Evolutionary conservation across 1,140 invertebrate genomes (phyloP).

Genomic region (Thrips palmi): DNA sequence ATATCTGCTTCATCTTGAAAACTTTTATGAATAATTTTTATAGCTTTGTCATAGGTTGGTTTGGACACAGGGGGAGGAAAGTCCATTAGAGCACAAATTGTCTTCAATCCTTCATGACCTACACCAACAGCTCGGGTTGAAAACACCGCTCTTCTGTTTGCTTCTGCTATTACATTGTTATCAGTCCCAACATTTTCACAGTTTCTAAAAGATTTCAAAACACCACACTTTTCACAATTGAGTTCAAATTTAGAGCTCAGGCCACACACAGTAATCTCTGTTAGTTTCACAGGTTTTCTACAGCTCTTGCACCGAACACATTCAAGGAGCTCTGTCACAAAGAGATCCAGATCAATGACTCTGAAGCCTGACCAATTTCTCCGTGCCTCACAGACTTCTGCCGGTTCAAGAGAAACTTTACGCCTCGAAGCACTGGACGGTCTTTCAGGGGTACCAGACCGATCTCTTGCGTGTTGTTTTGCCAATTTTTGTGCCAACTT

Average conservation of each 20-base stretch:
- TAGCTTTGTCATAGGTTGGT: background rate
- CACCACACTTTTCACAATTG: background rate
- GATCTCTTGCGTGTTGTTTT: too few relatives aligned
- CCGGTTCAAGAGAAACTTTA: too few relatives aligned
- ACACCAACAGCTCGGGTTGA: background rate
- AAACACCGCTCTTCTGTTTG: constrained; percentile 3
- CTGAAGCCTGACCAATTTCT: background rate
- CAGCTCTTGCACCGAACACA: background rate
- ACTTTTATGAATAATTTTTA: background rate
- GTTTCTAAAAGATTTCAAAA: background rate
- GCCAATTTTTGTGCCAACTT: too few relatives aligned
- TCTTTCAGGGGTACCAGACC: too few relatives aligned
- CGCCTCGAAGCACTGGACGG: too few relatives aligned
- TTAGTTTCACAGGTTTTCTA: background rate
- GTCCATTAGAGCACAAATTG: constrained; percentile 1
- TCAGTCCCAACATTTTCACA: background rate
- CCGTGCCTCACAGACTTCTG: background rate
- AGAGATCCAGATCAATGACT: background rate
- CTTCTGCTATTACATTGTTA: constrained; percentile 1
- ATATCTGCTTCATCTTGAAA: background rate
- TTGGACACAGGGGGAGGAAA: background rate
- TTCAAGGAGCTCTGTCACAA: background rate
- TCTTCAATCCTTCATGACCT: background rate
- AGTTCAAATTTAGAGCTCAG: background rate
- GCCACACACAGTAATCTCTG: background rate